Base-by-base conservation (phyloP, 2,113 vertebrate species). In the Macrotus californicus region DNA sequence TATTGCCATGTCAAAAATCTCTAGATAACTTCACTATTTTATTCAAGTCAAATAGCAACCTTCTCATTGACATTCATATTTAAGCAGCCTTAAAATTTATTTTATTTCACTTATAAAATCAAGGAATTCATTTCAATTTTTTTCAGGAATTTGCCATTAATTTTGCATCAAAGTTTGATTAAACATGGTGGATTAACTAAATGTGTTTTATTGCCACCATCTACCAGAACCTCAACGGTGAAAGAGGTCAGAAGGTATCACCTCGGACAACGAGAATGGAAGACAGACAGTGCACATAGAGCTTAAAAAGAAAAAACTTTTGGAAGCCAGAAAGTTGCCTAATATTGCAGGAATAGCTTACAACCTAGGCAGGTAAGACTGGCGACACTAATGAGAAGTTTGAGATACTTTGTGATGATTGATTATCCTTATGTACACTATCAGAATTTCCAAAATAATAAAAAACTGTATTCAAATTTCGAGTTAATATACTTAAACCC, bases 101-200 rank as follows among this genome's bases (percentile, higher is more conserved):
- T 94, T 80, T 66, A 76, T 90, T 94, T 96, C 52, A 82, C 34
- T 82, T 95, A 91, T 73, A 91, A 88, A 91, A 93, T 67, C 18
- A 75, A 95, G 7, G 16, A 15, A 76, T 92, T 91, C 93, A 61
- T 83, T 96, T 84, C 69, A 52, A 48, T n/a, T 79, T 69, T 54
- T 94, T 81, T n/a, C 12, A 96, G 69, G 36, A 93, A 86, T 56
- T 61, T 79, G 48, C 5, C 54, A 76, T 93, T 94, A 89, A 85
- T 59, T 92, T 88, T 91, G 31, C 16, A 81, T 67, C 73, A 67
- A 84, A 87, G 43, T 67, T 76, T 88, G 31, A 82, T 61, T 76
- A 95, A 90, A 77, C 18, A 48, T 48, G 22, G 7, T 96, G 22
- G 59, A 91, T 85, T 70, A 94, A 89, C 81, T 56, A 92, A 80